Evolutionary conservation across 2,113 vertebrate species (phyloP), one percentile per base, ranked within the genome.

Genomic region (Oplegnathus fasciatus): DNA sequence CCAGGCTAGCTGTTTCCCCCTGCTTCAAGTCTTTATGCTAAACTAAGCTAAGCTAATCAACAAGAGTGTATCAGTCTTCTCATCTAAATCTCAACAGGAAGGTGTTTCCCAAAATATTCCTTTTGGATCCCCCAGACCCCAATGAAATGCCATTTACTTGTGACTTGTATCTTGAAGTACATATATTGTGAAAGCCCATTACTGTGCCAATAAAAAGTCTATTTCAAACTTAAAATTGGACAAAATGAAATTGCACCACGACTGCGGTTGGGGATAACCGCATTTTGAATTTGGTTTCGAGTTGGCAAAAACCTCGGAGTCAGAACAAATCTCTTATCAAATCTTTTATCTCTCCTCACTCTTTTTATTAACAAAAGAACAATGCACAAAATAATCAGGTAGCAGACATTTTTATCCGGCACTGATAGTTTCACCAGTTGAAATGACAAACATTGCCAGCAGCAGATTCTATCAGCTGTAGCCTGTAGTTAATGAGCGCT

Each of bases 401-500:
- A 52, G 15, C 57, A 64, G 75, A n/a, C 11, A 48, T 71, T 72
- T 77, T 22, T 34, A 46, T 71, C 62, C 10, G 6, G 24, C 48
- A 44, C 28, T 78, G 60, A 64, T 24, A 7, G 61, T 54, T 61
- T 46, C 13, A 61, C 7, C 4, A 24, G 44, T 13, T 48, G 2
- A 68, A 77, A 62, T 40, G 44, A 57, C 18, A 67, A 71, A 80
- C 54, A 65, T 24, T 69, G 62, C 88, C 81, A 84, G 58, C 37
- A 88, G 85, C 77, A 76, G 73, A 74, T 88, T 85, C 68, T 28
- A 76, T 76, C 55, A 75, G 24, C n/a, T 75, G 65, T 37, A 79
- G 52, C 62, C 48, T 64, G 24, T 40, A 52, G 52, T 32, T 79
- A 58, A 78, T 78, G 75, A 71, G 48, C 5, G 0, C 11, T 71